Conservation (phyloP, 2,888 invertebrate species). For the Dynastes tityus region DNA sequence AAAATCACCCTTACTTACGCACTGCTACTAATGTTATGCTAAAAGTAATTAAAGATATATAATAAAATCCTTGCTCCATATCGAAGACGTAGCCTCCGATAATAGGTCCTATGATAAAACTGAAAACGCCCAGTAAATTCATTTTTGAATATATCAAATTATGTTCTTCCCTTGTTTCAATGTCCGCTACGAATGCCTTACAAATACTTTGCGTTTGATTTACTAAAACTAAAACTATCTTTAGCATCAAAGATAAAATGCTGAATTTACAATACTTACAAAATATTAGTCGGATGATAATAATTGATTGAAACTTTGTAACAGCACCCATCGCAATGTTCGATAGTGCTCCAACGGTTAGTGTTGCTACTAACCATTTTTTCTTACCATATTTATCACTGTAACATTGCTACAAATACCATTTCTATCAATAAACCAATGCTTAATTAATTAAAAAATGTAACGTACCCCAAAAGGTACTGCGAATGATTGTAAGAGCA, state of each 20-base stretch:
- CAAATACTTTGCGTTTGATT: slow-evolving; percentile 47
- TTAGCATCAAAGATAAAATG: background rate
- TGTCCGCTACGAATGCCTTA: slow-evolving; percentile 32
- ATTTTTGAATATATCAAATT: slow-evolving; percentile 28
- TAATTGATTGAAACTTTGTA: slow-evolving; percentile 22
- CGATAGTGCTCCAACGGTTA: slow-evolving; percentile 28
- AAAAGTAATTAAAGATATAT: slow-evolving; percentile 20
- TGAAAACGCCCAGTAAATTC: slow-evolving; percentile 31
- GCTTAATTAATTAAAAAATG: background rate
- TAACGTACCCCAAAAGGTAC: slow-evolving; percentile 33
- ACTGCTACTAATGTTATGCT: slow-evolving; percentile 8
- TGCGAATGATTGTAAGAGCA: slow-evolving; percentile 40
- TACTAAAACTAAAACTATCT: slow-evolving; percentile 35
- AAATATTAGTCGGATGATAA: slow-evolving; percentile 44
- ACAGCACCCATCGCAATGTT: slow-evolving; percentile 32
- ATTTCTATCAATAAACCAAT: background rate
- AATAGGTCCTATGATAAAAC: slow-evolving; percentile 49
- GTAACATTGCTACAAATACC: slow-evolving; percentile 32
- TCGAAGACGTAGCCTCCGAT: slow-evolving; percentile 44
- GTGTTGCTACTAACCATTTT: slow-evolving; percentile 18
- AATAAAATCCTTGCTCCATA: slow-evolving; percentile 42
- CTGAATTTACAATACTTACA: slow-evolving; percentile 31
- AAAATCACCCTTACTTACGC: slow-evolving; percentile 12
- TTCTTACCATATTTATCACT: slow-evolving; percentile 42
- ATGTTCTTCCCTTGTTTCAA: slow-evolving; percentile 18